Base-by-base conservation (phyloP, 2,888 invertebrate genomes). In the Tethea ocularis region DNA sequence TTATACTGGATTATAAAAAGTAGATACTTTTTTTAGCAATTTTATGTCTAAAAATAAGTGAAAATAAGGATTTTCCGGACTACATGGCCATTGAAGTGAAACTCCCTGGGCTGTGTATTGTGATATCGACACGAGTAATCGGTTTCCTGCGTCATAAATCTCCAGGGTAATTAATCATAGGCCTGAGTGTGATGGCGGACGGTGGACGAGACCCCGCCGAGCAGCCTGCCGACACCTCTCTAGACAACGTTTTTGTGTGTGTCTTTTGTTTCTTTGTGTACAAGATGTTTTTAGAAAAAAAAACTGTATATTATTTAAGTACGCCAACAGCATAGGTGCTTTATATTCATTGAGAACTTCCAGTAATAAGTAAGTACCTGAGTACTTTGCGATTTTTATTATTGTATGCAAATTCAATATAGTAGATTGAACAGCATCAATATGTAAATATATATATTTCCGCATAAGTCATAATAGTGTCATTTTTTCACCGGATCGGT, bases 131-230 rank as follows among this genome's bases (percentile, higher is more conserved):
- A 66, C 72, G 68, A 67, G 64, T 72, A 78, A 82, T 81, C 81
- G 75, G 72, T 72, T 75, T 70, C 71, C 74, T 63, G 67, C 71
- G 71, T 82, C 82, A 83, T 84, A 84, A 84, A 84, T 84, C 84
- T 84, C 68, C 57, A 56, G 60, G 56, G 75, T 80, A 82, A 84
- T 84, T 84, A 84, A 84, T 84, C 84, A 83, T 71, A 66, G 64
- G 64, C 59, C 71, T 71, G 77, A 75, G 75, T 68, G 58, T 59
- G 69, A 63, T 71, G 70, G 70, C 71, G 69, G 77, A 73, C 69
- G 69, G 60, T 66, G 68, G 75, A 56, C 62, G 61, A 63, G 66
- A 63, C 68, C 65, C 59, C 62, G 51, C 56, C 57, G 60, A 51
- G 62, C 54, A 56, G 46, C 63, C 61, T 59, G 59, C 60, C 62